These are phyloP conservation scores for Metaphire vulgaris DNA, from an alignment of 1,140 invertebrate species.

Conservation along the genomic window DNA sequence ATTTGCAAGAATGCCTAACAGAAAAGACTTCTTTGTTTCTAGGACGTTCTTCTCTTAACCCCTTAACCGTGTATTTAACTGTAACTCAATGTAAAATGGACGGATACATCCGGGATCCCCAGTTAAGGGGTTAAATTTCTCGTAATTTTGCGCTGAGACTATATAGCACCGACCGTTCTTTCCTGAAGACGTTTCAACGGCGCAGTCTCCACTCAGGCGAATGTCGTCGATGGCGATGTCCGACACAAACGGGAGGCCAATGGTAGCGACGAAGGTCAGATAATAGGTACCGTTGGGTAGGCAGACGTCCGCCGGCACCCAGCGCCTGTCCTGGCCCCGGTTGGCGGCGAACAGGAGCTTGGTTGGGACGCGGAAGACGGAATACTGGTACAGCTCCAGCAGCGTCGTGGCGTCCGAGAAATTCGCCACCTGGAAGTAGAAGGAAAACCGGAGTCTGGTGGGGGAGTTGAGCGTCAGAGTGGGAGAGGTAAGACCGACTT, in stretches of 20 bases:
- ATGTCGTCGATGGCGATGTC: neutral
- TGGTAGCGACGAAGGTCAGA: neutral
- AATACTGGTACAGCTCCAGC: neutral
- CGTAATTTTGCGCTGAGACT: no score
- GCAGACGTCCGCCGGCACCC: neutral
- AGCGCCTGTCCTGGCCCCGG: neutral
- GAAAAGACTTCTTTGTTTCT: no score
- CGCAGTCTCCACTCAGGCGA: neutral
- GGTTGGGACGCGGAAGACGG: neutral
- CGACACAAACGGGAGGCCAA: neutral
- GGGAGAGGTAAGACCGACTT: neutral
- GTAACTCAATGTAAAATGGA: no score
- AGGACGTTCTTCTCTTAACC: no score
- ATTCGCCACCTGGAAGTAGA: neutral
- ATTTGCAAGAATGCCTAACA: no score
- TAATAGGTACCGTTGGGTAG: neutral
- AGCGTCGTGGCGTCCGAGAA: neutral
- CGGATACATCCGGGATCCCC: no score
- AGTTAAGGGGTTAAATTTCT: no score
- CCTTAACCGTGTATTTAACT: no score
- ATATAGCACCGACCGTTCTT: no score
- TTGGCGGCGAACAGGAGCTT: neutral
- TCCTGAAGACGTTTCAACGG: no score
- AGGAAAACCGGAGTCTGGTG: neutral
- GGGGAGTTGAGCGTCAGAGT: neutral